Evolutionary conservation across 1,140 invertebrate genomes (phyloP), one percentile per base, ranked within the genome.

Genomic region (Drosophila pruinosa): DNA sequence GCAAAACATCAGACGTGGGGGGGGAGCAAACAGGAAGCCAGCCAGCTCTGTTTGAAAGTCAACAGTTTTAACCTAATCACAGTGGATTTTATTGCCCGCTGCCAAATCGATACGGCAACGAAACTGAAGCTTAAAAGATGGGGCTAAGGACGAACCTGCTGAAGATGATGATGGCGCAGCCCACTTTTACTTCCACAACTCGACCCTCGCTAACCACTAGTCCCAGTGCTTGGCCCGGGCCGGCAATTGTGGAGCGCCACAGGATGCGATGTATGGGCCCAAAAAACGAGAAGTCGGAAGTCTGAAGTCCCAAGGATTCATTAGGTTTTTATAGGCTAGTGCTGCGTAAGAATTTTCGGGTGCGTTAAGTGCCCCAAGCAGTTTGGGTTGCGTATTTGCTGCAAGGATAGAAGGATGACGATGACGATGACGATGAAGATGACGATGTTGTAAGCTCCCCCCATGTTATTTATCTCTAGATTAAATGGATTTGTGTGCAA

Each of bases 401-500:
- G 43, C 21, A 24, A 14, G 43, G 21, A 34, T 17, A 8, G 36
- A 15, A 39, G 39, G 41, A 39, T 38, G 36, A 53, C 47, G 48
- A 34, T 63, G 34, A 41, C 12, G 36, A 53, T 10, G 38, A 14
- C 6, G 38, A 21, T 8, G 31, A 22, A 26, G 62, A 12, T 31
- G 47, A 47, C 28, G 36, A 41, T 22, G 31, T 28, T 57, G 65
- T 73, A 69, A 56, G 68, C 63, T n/a, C n/a, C 48, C 58, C 65
- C 75, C 78, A 88, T 88, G 82, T 86, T 86, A 86, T 86, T 86
- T 86, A 86, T 86, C 82, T 86, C 82, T 67, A 88, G 83, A 86
- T 88, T 86, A 86, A 86, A 86, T 88, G 82, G 82, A 86, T 86
- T 86, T 86, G 78, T 86, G 82, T 88, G 82, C 78, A 88, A 86